Evolutionary conservation across 2,113 vertebrate genomes (phyloP), one percentile per base, ranked within the genome.

Genomic region (Hippocampus abdominalis): DNA sequence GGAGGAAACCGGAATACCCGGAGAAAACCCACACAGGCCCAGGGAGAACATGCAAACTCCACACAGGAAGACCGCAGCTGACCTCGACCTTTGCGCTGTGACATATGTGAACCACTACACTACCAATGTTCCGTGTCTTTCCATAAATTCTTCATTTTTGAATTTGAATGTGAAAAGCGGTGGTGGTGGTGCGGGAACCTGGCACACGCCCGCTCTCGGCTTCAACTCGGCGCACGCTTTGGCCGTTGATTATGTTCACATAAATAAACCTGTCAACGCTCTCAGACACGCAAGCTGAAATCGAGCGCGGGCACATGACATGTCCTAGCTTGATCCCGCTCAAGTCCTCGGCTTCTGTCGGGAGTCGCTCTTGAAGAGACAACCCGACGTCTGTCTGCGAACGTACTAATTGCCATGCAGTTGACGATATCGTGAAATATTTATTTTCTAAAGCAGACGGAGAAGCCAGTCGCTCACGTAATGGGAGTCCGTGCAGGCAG

Each of bases 261-360:
- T 49, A 16, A 75, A 48, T 32, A 42, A 72, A 12, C 70, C 44
- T 69, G 72, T 76, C 70, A 60, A 46, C 63, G 16, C 42, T 64
- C 23, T 27, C 25, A 27, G 6, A 64, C 25, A 3, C 23, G 4
- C 16, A 8, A 54, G 36, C 44, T 25, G n/a, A 68, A 79, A 70
- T 75, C 23, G 13, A 23, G 20, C 62, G 63, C 64, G 48, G 46
- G 39, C 18, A 27, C 46, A 29, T 39, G 54, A 66, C 82, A 60
- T 75, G 81, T 56, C 39, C 48, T 46, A 42, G 63, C 84, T 78
- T 73, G 77, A 69, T 62, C 32, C 2, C 1, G 18, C 23, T 68
- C 9, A 15, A 69, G 72, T 59, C 7, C 49, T 53, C 49, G 29
- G 62, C 18, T 39, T 15, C 23, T 32, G 12, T 54, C 36, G 49